These are phyloP conservation scores for Platycercus adscitus DNA, from an alignment of 2,113 vertebrate species.

Conservation along the genomic window DNA sequence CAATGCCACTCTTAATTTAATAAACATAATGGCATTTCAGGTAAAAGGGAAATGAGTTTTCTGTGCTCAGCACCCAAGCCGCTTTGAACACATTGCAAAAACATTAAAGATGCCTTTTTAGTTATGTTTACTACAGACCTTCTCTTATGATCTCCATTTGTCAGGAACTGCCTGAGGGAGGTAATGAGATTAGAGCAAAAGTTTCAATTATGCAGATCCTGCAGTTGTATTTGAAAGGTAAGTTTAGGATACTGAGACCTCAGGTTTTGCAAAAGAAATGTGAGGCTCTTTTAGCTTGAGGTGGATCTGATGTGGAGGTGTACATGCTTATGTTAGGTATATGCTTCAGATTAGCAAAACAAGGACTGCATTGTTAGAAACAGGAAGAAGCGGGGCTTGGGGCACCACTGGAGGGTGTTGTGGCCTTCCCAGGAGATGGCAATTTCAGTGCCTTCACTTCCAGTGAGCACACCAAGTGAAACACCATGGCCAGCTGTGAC, in stretches of 20 bases:
- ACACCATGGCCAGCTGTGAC: neutral
- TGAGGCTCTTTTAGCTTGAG: neutral
- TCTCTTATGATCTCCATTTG: neutral
- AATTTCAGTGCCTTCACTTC: neutral
- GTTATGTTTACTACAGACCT: neutral
- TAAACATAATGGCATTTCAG: slow-evolving; percentile 5
- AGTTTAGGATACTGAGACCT: neutral
- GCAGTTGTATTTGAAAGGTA: neutral
- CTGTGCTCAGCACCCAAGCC: neutral
- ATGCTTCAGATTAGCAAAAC: neutral
- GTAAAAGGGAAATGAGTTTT: slow-evolving; percentile 7
- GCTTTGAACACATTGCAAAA: neutral
- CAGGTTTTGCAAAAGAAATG: neutral
- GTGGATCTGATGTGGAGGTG: rapidly evolving
- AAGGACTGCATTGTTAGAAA: neutral
- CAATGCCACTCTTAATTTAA: neutral
- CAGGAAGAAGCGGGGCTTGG: neutral
- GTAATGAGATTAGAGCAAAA: neutral
- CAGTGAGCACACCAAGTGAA: neutral
- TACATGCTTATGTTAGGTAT: rapidly evolving
- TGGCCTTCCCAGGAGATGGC: neutral
- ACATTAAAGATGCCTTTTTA: neutral
- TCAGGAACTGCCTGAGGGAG: slow-evolving; percentile 7
- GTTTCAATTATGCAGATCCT: neutral
- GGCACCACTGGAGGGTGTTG: neutral